Percentiles rank a stretch among this genome's conserved stretches.
phyloP scores from a whole-genome alignment of 2,888 invertebrate species.

The Argynnis bischoffii region DNA sequence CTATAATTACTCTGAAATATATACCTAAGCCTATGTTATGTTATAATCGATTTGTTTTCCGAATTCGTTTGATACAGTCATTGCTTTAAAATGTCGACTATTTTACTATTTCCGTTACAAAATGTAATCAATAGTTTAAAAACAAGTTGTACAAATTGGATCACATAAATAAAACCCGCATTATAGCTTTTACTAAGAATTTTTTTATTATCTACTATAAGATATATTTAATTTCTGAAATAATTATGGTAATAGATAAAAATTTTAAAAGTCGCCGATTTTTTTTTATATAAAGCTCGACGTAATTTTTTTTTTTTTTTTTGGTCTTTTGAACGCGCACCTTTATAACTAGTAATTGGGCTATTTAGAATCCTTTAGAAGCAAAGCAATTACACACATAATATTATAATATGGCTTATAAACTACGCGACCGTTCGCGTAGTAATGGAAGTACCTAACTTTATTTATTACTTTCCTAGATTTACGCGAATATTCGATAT shows the following conservation, averaged over 20 bases:
- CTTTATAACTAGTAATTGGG: too few species aligned
- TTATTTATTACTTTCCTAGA: too few species aligned
- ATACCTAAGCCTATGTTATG: not conserved
- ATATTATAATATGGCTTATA: too few species aligned
- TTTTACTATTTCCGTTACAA: constrained; percentile 20
- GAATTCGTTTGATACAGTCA: constrained; percentile 2
- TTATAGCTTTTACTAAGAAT: constrained; percentile 19
- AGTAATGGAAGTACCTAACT: too few species aligned
- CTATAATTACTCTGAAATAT: not conserved
- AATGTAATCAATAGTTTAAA: constrained; percentile 9
- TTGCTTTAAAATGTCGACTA: constrained; percentile 9
- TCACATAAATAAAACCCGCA: constrained; percentile 14
- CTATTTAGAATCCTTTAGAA: too few species aligned
- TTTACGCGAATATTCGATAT: too few species aligned
- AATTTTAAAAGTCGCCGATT: not conserved
- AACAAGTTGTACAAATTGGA: constrained; percentile 18
- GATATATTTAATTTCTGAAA: constrained; percentile 11
- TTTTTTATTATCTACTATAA: constrained; percentile 5
- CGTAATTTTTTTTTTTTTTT: too few species aligned
- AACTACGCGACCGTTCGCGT: too few species aligned
- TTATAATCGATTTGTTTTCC: not conserved
- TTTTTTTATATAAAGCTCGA: too few species aligned
- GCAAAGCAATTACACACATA: too few species aligned
- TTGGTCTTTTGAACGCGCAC: too few species aligned
- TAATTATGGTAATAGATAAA: constrained; percentile 15